Percentiles rank a stretch among this genome's conserved stretches.
phyloP scores from a whole-genome alignment of 2,888 invertebrate species.

The Drosophila mercatorum region DNA sequence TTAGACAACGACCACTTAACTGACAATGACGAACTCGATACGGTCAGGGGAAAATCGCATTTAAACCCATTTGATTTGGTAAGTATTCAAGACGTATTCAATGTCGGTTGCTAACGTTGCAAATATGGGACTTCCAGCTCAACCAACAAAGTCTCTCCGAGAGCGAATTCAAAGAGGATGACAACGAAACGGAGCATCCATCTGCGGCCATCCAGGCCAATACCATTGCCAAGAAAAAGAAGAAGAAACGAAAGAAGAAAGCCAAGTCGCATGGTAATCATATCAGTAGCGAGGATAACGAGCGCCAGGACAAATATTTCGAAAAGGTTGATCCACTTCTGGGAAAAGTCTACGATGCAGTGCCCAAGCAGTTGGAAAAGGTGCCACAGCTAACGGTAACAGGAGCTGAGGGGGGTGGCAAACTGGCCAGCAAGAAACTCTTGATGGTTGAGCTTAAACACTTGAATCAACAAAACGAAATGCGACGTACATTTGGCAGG shows the following conservation, averaged over 20 bases:
- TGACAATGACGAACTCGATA: constrained; percentile 86
- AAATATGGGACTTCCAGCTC: constrained; percentile 82
- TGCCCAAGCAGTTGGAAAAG: constrained; percentile 60
- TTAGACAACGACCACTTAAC: constrained; percentile 85
- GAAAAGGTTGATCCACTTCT: constrained; percentile 81
- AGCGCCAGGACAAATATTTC: constrained; percentile 83
- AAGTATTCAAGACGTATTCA: constrained; percentile 70
- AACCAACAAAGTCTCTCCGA: constrained; percentile 89
- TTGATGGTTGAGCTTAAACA: constrained; percentile 89
- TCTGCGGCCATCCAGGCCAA: constrained; percentile 85
- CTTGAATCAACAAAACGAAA: constrained; percentile 92
- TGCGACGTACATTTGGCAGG: constrained; percentile 92
- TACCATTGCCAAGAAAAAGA: constrained; percentile 87
- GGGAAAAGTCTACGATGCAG: constrained; percentile 77
- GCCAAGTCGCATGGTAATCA: constrained; percentile 85
- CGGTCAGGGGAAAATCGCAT: constrained; percentile 87
- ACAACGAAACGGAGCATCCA: constrained; percentile 87
- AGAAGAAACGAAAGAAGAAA: constrained; percentile 87
- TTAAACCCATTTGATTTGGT: constrained; percentile 90
- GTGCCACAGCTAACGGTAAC: constrained; percentile 14
- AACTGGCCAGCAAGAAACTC: constrained; percentile 88
- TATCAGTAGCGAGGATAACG: constrained; percentile 88
- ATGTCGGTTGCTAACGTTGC: constrained; percentile 1
- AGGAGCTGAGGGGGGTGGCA: constrained; percentile 66
- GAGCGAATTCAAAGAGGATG: constrained; percentile 89